phyloP scores from a whole-genome alignment of 2,888 invertebrate genomes.

The Gortyna flavago region DNA sequence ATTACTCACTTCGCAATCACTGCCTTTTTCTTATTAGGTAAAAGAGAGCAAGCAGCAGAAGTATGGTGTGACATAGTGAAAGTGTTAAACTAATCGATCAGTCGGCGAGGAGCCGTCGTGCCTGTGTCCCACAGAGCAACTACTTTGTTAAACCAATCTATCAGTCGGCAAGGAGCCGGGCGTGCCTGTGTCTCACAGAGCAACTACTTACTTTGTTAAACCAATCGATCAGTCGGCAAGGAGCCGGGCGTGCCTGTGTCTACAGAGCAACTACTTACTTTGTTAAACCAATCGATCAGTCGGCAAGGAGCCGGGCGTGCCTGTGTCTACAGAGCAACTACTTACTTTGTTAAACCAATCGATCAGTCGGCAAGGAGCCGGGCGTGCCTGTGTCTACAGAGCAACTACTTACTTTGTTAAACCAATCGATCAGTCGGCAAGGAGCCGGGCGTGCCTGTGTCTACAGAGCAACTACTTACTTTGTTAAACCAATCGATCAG shows the following conservation, averaged over 20 bases:
- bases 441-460: neutral
- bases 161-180: neutral
- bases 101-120: neutral
- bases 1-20: neutral
- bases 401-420: conserved; percentile 3
- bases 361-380: neutral
- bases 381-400: neutral
- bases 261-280: neutral
- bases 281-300: conserved; percentile 11
- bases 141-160: conserved; percentile 14
- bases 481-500: conserved; percentile 11
- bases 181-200: neutral
- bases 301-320: neutral
- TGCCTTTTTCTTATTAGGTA: neutral
- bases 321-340: neutral
- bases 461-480: conserved; percentile 3
- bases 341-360: conserved; percentile 19
- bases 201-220: conserved; percentile 7
- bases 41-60: neutral
- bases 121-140: neutral
- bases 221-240: conserved; percentile 2
- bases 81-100: conserved; percentile 24
- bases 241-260: neutral
- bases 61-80: conserved; percentile 32
- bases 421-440: conserved; percentile 6